Base-by-base conservation (phyloP, 2,113 vertebrate genomes). In the Podarcis raffonei region DNA sequence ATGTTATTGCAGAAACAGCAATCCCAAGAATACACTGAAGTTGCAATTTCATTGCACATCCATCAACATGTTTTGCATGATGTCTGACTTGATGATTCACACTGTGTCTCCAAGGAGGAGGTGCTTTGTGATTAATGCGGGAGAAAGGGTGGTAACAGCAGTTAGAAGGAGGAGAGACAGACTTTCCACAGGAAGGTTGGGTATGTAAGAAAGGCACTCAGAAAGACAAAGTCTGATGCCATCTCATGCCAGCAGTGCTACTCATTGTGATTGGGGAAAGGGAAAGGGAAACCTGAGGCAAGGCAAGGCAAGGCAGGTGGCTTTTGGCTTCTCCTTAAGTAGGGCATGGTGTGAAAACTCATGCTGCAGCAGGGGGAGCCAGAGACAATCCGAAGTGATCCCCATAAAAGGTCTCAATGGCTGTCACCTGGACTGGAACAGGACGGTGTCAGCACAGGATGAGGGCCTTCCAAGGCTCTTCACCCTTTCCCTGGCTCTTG, bases 81-180 rank as follows among this genome's bases (percentile, higher is more conserved):
- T n/a, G 27, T 53, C 62, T 25, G 48, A 69, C 78, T 42, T 48
- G 89, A 86, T 39, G 65, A 18, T 68, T 32, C 8, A n/a, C 3
- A 37, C 81, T 94, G 59, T 37, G 22, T 27, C 66, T 85, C 83
- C 89, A 65, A 85, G 77, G 4, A 25, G 20, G 12, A 53, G 25
- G 76, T 79, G 85, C 15, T 80, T 68, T 39, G 22, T 81, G 81
- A 84, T 86, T 91, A 72, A 90, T 48, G 71, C 68, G 81, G 69
- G 90, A 81, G 25, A 25, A 57, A 37, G 0, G 0, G 53, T 12
- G 81, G 89, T n/a, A 48, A 30, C 78, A 25, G 57, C 84, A 87
- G 85, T 89, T 83, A 27, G 39, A 90, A 89, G 80, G 13, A 59
- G 11, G 76, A 71, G 16, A 57, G 42, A 88, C 59, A 53, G 16